Evolutionary conservation across 2,888 invertebrate species (phyloP), one percentile per base, ranked within the genome.

Genomic region (Teleiodes luculella): DNA sequence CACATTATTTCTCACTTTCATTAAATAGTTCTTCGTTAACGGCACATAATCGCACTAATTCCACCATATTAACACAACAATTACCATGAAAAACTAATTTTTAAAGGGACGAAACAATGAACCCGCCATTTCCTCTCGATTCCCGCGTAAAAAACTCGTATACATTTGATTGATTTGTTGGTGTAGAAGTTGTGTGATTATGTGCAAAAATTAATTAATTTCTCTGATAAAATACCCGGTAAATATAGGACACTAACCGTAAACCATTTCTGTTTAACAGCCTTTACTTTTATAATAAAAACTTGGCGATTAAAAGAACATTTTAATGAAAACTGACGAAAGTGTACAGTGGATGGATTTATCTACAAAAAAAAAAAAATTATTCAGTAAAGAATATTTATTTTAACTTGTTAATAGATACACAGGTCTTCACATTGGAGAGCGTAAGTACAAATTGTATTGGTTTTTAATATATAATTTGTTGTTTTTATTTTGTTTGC

Each of bases 121-220:
- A n/a, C n/a, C n/a, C n/a, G n/a, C n/a, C n/a, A n/a, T n/a, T n/a
- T n/a, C n/a, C n/a, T n/a, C n/a, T n/a, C n/a, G n/a, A n/a, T n/a
- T n/a, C n/a, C n/a, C n/a, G n/a, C n/a, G n/a, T n/a, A n/a, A n/a
- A n/a, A n/a, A n/a, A n/a, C n/a, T n/a, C n/a, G n/a, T n/a, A n/a
- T n/a, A n/a, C n/a, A n/a, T n/a, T 56, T 61, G 61, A 57, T 59
- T 61, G 61, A 57, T 61, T 55, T 48, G 52, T 54, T 48, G 14
- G 49, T 28, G 31, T n/a, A n/a, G 28, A 49, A 39, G 28, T 52
- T 54, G 46, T 45, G 36, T 10, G n/a, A n/a, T 46, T 14, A 37
- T 41, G 39, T 39, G 18, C 31, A 8, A 51, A 31, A 51, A 41
- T 31, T 30, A 31, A 41, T 41, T 18, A 16, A 13, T 49, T 37